Percentiles rank a stretch among this genome's conserved stretches.
phyloP scores from a whole-genome alignment of 2,113 vertebrate species.

The Helogale parvula region DNA sequence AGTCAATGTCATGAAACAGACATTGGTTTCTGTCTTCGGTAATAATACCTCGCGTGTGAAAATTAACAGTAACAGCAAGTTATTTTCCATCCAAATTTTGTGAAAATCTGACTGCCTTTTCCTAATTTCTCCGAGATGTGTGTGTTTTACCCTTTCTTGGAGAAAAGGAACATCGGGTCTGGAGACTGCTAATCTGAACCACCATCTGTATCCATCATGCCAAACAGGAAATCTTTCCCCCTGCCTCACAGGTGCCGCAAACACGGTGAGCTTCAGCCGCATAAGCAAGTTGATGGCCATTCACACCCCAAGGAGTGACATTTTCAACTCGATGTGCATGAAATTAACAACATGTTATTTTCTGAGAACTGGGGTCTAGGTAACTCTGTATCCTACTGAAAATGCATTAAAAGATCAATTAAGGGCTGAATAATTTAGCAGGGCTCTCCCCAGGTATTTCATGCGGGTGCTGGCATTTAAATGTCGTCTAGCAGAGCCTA shows the following conservation, averaged over 20 bases:
- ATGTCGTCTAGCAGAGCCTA: not conserved
- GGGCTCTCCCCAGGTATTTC: not conserved
- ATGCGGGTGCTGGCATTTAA: not conserved
- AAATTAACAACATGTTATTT: slow-evolving; percentile 40
- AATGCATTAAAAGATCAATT: not conserved
- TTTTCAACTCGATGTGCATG: slow-evolving; percentile 12
- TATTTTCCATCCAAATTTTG: not conserved
- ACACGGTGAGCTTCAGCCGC: not conserved
- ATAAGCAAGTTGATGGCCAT: not conserved
- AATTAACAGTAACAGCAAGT: not conserved
- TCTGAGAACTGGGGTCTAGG: not conserved
- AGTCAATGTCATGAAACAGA: not conserved
- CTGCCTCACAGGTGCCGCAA: not conserved
- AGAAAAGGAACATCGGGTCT: not conserved
- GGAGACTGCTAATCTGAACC: not conserved
- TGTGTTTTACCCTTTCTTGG: not conserved
- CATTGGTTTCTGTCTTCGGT: not conserved
- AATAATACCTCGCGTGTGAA: not conserved
- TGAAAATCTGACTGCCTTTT: not conserved
- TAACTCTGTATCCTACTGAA: not conserved
- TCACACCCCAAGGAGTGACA: not conserved
- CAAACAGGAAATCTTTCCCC: not conserved
- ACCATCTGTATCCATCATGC: not conserved
- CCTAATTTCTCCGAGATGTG: not conserved
- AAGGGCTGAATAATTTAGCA: not conserved